A percentile compares a stretch with the other conserved stretches of the same genome.
These are phyloP conservation scores for Liodrosophila aerea DNA, from an alignment of 2,888 invertebrate genomes.

Conservation along the genomic window DNA sequence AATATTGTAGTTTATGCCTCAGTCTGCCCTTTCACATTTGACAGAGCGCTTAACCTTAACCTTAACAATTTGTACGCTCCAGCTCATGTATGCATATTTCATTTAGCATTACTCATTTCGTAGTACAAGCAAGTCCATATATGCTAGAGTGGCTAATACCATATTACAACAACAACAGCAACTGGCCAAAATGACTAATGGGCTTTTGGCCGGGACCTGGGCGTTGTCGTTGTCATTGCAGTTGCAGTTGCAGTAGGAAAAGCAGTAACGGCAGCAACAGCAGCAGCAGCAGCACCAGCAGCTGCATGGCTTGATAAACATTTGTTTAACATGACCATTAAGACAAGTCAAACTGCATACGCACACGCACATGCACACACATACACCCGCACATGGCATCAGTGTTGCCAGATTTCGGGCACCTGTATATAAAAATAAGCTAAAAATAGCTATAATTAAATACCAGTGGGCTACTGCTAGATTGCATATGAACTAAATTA, in stretches of 20 bases:
- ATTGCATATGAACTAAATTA: neutral
- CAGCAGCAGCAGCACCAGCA: constrained; percentile 36
- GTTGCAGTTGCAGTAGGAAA: constrained; percentile 18
- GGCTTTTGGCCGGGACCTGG: constrained; percentile 34
- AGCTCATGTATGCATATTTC: constrained; percentile 67
- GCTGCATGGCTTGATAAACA: constrained; percentile 79
- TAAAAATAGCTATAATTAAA: no score
- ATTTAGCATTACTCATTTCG: constrained; percentile 49
- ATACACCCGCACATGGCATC: constrained; percentile 24
- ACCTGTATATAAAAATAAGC: no score
- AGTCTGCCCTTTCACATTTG: constrained; percentile 47
- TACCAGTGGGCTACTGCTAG: no score
- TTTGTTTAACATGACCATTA: constrained; percentile 80
- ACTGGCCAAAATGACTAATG: constrained; percentile 68
- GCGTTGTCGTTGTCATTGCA: constrained; percentile 28
- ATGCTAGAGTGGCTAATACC: constrained; percentile 45
- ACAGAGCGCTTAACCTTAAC: constrained; percentile 71
- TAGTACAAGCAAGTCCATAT: constrained; percentile 10
- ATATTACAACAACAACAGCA: constrained; percentile 44
- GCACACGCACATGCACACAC: constrained; percentile 38
- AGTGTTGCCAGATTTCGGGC: no score
- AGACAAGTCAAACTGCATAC: constrained; percentile 72
- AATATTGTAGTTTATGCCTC: constrained; percentile 26
- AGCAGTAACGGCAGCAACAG: constrained; percentile 37
- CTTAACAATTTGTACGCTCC: constrained; percentile 47